Conservation (phyloP, 2,888 invertebrate genomes). For the Catocala fraxini region DNA sequence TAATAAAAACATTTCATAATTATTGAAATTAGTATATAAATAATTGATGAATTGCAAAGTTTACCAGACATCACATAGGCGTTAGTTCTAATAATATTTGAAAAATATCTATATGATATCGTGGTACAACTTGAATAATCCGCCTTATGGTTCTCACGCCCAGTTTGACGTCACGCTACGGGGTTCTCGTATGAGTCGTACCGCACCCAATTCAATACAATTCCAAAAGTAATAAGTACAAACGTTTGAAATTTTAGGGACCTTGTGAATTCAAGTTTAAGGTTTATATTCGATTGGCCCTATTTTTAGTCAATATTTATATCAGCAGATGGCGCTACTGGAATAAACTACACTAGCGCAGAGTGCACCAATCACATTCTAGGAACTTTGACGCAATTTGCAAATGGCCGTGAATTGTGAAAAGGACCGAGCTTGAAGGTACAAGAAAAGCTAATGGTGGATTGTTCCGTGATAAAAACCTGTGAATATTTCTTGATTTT, state of each 20-base stretch:
- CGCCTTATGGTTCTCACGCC: constrained; percentile 81
- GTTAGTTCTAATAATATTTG: no score
- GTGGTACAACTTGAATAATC: constrained; percentile 28
- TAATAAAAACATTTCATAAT: no score
- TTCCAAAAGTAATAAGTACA: constrained; percentile 60
- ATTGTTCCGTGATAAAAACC: constrained; percentile 80
- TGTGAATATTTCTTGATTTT: constrained; percentile 75
- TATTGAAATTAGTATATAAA: no score
- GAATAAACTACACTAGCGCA: constrained; percentile 74
- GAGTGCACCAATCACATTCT: constrained; percentile 80
- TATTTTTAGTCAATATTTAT: constrained; percentile 54
- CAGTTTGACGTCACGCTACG: constrained; percentile 86
- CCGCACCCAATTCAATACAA: constrained; percentile 79
- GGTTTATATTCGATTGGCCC: constrained; percentile 50
- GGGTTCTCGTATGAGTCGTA: constrained; percentile 81
- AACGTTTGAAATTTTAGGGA: constrained; percentile 25
- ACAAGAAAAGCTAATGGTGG: constrained; percentile 84
- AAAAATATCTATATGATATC: not conserved
- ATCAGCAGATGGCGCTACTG: constrained; percentile 67
- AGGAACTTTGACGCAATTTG: constrained; percentile 87
- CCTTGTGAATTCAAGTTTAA: not conserved
- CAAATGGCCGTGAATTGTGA: constrained; percentile 88
- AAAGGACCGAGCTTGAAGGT: constrained; percentile 84
- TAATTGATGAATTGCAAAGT: no score
- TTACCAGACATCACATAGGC: no score